Percentiles rank a stretch among this genome's conserved stretches.
Evolutionary conservation across 2,797 vertebrate genomes (phyloP).

Genomic region (Cacajao melanocephalus): DNA sequence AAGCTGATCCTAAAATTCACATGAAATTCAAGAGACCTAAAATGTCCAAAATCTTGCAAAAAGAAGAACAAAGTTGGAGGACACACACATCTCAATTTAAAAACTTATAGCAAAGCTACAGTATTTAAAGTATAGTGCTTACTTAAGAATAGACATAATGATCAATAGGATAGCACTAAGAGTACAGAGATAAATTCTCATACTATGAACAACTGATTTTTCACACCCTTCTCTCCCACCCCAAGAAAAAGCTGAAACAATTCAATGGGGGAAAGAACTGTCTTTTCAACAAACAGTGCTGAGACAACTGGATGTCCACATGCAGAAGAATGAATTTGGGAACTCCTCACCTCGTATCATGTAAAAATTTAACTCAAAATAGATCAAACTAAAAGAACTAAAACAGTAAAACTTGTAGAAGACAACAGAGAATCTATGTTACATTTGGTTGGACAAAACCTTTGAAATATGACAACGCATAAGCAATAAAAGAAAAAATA

Average conservation of each 20-base stretch:
- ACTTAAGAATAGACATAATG: neutral
- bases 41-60: neutral
- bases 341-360: neutral
- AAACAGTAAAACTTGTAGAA: neutral
- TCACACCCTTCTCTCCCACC: neutral
- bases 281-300: neutral
- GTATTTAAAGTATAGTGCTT: neutral
- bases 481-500: neutral
- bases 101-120: neutral
- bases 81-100: neutral
- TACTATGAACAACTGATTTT: neutral
- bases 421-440: neutral
- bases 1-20: neutral
- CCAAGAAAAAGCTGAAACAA: neutral
- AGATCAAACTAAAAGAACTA: neutral
- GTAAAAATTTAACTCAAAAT: neutral
- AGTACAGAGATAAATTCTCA: neutral
- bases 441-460: neutral
- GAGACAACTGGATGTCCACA: neutral
- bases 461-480: neutral
- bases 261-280: neutral
- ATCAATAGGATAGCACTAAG: neutral
- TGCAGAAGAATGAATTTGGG: neutral
- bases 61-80: neutral
- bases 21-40: neutral